Evolutionary conservation across 1,140 invertebrate species (phyloP), one percentile per base, ranked within the genome.

Genomic region (Drosophila bocki): DNA sequence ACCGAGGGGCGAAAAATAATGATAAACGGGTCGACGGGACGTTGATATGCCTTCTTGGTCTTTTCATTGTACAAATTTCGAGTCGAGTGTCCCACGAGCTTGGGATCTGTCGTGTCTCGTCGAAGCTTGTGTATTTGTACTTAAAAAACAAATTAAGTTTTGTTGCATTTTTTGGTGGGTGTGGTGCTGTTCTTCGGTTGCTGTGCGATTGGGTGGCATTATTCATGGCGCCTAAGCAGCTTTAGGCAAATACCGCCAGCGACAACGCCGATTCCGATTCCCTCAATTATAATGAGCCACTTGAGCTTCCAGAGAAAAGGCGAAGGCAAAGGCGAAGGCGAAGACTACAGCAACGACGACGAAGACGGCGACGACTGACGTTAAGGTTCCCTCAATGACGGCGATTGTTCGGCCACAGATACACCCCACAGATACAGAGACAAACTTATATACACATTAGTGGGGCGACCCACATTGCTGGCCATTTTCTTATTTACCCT

Each of bases 401-500:
- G 47, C 76, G 81, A 79, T 83, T 83, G 81, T 83, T 83, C 79
- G 58, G 12, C 53, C 39, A 59, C 58, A 75, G 60, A 68, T 56
- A 75, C 53, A 74, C 44, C 35, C 65, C 53, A 64, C 26, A 59
- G 37, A 63, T 22, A 63, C 37, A 54, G 7, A 48, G 15, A 13
- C 50, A 54, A 45, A 22, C 41, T 35, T 39, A 62, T 45, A 57
- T 59, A 70, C 33, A 53, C 65, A 60, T 15, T 19, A 12, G 9
- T 60, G 35, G 12, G 48, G 69, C 77, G 65, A 69, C 77, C 71
- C 81, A 82, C 80, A 82, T 76, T 45, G 82, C 48, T 84, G 78
- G 74, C 82, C 78, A 85, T 84, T 86, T 85, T 86, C 74, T 75
- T 81, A 86, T 84, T 78, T 85, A 74, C 75, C 71, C 54, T 86